Base-by-base conservation (phyloP, 2,113 vertebrate species). In the Ailurus styani region DNA sequence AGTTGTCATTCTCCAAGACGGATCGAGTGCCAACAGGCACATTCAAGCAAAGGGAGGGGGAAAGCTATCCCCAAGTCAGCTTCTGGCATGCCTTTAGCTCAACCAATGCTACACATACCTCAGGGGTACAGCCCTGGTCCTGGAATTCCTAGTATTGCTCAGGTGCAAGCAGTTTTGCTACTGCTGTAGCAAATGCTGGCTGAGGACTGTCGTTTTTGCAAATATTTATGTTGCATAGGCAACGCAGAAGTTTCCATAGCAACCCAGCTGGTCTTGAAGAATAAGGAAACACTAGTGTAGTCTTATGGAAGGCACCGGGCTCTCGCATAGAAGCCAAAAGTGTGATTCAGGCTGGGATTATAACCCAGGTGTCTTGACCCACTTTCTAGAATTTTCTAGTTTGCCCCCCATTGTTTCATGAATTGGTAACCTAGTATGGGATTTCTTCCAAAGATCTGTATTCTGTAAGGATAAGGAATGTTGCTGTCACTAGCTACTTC, bases 191-290 rank as follows among this genome's bases (percentile, higher is more conserved):
- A n/a, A 79, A 89, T 73, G 52, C 25, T 45, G 64, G 13, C 54
- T 45, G 14, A 91, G 15, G 12, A 96, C 47, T 25, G 1, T 88
- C 42, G 31, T 78, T 95, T 83, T 83, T 90, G 40, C 54, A 96
- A 93, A 95, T 93, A 97, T 95, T 96, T 95, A 93, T 70, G 77
- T 60, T 88, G 29, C 50, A 81, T n/a, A 93, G 60, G 75, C 29
- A 95, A 85, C 27, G 68, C 34, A 90, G 40, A 97, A 60, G 47
- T 57, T 96, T 29, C 47, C 68, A 97, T 55, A 88, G 92, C 82
- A 95, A 93, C 89, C 17, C 75, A 96, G 47, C 25, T 96, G 62
- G 55, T 54, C 60, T 40, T 88, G 31, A 91, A 42, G 96, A 96
- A 94, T 84, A 93, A 94, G 60, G 40, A 95, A 96, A 90, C n/a